These are phyloP conservation scores for Leucophora obtusa DNA, from an alignment of 2,888 invertebrate species.

Conservation along the genomic window DNA sequence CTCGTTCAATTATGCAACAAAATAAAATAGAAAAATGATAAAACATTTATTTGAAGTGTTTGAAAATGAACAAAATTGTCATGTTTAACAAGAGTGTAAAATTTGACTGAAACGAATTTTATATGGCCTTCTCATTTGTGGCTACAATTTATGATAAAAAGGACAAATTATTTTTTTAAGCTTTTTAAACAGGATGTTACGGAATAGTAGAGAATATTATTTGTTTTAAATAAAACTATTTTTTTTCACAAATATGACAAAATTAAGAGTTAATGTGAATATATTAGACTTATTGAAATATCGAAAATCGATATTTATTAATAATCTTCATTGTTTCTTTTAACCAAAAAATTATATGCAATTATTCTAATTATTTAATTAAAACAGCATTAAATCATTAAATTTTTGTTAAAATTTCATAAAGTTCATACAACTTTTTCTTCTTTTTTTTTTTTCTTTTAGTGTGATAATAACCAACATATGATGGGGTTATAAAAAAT, in stretches of 20 bases:
- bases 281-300: too few relatives aligned
- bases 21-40: neutral
- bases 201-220: too few relatives aligned
- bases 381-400: neutral
- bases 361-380: neutral
- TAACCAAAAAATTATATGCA: neutral
- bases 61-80: neutral
- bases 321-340: neutral
- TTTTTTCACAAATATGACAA: too few relatives aligned
- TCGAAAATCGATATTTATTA: too few relatives aligned
- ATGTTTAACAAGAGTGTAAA: neutral
- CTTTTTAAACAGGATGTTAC: too few relatives aligned
- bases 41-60: neutral
- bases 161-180: too few relatives aligned
- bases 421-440: neutral
- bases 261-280: too few relatives aligned
- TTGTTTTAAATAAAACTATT: too few relatives aligned
- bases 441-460: neutral
- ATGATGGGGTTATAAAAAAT: slow-evolving; percentile 4
- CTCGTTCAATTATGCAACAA: neutral
- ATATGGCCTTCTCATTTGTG: too few relatives aligned
- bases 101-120: neutral
- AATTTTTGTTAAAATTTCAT: neutral
- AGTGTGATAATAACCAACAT: neutral
- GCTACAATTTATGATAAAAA: too few relatives aligned